phyloP scores from a whole-genome alignment of 2,888 invertebrate species.

The Carterocephalus palaemon region DNA sequence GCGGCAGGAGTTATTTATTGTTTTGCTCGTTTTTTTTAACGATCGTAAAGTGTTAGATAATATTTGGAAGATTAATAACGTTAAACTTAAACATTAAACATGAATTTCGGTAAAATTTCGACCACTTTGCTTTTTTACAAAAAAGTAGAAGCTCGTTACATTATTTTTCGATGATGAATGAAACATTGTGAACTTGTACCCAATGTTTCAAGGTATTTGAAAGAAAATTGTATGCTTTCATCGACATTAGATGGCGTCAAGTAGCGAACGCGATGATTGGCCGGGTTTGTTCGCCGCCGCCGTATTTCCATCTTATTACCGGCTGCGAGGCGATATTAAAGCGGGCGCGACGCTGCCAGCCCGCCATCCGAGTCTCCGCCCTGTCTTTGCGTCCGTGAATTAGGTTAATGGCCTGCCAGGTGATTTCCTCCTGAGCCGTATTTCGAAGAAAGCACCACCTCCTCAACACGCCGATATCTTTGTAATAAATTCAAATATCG shows the following conservation, averaged over 20 bases:
- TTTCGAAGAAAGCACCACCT: slow-evolving; percentile 65
- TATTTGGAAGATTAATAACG: no score
- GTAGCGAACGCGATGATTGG: slow-evolving; percentile 71
- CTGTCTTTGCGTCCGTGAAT: slow-evolving; percentile 77
- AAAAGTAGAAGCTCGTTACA: no score
- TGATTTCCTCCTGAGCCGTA: slow-evolving; percentile 75
- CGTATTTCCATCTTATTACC: slow-evolving; percentile 79
- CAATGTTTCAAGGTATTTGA: no score
- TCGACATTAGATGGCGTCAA: slow-evolving; percentile 44
- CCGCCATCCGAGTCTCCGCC: slow-evolving; percentile 67
- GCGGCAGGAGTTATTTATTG: no score
- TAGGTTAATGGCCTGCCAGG: slow-evolving; percentile 79
- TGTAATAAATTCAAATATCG: slow-evolving; percentile 53
- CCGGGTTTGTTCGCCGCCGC: slow-evolving; percentile 67
- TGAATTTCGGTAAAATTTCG: no score
- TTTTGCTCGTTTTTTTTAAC: no score
- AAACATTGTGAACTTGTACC: no score
- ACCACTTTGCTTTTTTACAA: no score
- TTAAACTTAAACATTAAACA: no score
- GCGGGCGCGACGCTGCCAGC: slow-evolving; percentile 51
- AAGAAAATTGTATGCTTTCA: slow-evolving; percentile 13
- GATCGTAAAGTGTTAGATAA: no score
- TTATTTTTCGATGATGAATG: no score
- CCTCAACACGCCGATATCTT: slow-evolving; percentile 66
- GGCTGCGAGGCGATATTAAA: slow-evolving; percentile 74